These are phyloP conservation scores for Sternarchorhynchus goeldii DNA, from an alignment of 2,797 vertebrate genomes.

Conservation along the genomic window DNA sequence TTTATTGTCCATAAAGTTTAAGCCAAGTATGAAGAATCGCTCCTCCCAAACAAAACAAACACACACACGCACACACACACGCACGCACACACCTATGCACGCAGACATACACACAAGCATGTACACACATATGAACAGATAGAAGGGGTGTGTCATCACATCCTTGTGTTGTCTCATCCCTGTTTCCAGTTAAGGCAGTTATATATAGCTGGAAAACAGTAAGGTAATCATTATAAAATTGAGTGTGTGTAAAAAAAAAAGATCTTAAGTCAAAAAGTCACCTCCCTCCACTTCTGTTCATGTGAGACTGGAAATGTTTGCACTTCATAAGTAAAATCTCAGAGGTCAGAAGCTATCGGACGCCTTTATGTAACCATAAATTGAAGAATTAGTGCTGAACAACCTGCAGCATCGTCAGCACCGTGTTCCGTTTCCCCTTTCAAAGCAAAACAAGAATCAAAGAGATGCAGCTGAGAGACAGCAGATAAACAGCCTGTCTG, in stretches of 20 bases:
- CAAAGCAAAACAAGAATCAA: constrained; percentile 64
- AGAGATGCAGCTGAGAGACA: constrained; percentile 57
- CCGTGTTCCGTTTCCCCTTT: constrained; percentile 54
- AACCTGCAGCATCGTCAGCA: constrained; percentile 63
- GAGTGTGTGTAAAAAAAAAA: constrained; percentile 25
- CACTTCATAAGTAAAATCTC: constrained; percentile 10
- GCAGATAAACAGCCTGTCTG: constrained; percentile 55
- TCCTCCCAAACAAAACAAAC: constrained; percentile 81
- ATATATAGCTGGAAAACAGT: constrained; percentile 66
- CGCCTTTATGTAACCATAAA: constrained; percentile 52
- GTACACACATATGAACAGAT: constrained; percentile 56
- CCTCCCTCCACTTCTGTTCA: not conserved
- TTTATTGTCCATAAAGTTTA: constrained; percentile 84
- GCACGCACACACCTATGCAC: constrained; percentile 52
- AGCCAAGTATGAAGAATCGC: constrained; percentile 83
- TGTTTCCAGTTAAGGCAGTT: constrained; percentile 60
- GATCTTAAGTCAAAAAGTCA: constrained; percentile 41
- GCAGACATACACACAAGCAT: constrained; percentile 61
- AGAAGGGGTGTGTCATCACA: constrained; percentile 47
- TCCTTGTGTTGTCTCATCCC: constrained; percentile 49
- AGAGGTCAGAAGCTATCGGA: constrained; percentile 14
- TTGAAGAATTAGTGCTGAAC: constrained; percentile 43
- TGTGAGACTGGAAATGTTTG: not conserved
- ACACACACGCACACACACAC: constrained; percentile 47
- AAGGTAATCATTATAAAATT: constrained; percentile 69